Base-by-base conservation (phyloP, 2,797 vertebrate genomes). In the Melanotaenia parkinsoni region DNA sequence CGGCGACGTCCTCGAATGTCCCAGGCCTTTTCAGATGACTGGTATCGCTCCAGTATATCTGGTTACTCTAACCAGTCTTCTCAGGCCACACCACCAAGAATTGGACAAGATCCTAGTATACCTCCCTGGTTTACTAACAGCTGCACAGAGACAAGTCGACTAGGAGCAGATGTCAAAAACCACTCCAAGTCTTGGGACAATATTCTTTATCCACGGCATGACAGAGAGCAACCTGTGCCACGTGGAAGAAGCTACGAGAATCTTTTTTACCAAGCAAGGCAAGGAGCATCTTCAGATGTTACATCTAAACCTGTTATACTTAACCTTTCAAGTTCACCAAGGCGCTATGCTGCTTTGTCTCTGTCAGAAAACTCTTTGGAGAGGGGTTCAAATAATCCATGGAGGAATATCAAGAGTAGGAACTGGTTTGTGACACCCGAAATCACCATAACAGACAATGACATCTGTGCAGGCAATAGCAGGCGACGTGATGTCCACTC, bases 361-460 rank as follows among this genome's bases (percentile, higher is more conserved):
- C 92, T 99, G 79, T 99, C 98, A 0, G 98, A 99, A 87, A 98
- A 94, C 71, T 98, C 97, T 0, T 91, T 97, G 0, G 97, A 99
- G 77, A 95, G 95, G 67, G 92, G 95, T 22, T 92, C 96, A 0
- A 84, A 76, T 0, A 95, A 95, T 0, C 84, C 95, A 0, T 94
- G 95, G 75, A 94, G 92, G 2, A 95, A 91, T n/a, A 54, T 82
- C 59, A 89, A 87, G 0, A 94, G 95, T 59, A 94, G 95, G 3
- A 94, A 96, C 40, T 99, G 97, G 98, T 99, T 96, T 12, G 95
- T 99, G 61, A 99, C 98, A 0, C 98, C 98, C 0, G 97, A 98
- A 89, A 99, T 99, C 87, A 99, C 98, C 71, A 99, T 99, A 89
- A 99, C 98, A 0, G 98, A 99, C 91, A 99, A 99, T 0, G 98